Conservation (phyloP, 2,888 invertebrate genomes). For the Eilema griseolum region DNA sequence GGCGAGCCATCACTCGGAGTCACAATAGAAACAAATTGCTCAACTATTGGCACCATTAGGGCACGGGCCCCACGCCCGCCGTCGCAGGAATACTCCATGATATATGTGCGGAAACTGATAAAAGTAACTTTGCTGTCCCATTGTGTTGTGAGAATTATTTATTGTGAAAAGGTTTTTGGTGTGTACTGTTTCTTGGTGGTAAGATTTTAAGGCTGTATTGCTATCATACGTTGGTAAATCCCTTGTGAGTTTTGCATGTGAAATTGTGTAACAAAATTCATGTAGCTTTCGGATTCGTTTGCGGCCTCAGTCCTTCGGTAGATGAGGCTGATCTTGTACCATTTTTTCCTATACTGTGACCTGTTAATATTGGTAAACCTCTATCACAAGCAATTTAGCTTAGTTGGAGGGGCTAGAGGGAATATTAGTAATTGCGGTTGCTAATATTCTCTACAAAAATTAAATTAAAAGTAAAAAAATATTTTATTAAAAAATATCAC, state of each 20-base stretch:
- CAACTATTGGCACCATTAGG: constrained; percentile 40
- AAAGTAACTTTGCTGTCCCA: constrained; percentile 28
- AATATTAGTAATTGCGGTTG: too few species aligned
- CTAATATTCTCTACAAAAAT: too few species aligned
- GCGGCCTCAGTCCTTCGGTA: not conserved
- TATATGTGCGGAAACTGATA: constrained; percentile 40
- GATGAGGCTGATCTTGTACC: too few species aligned
- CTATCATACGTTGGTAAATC: not conserved
- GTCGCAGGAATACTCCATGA: constrained; percentile 35
- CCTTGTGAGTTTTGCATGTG: too few species aligned
- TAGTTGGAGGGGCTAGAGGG: too few species aligned
- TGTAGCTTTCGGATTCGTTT: not conserved
- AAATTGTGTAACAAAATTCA: too few species aligned
- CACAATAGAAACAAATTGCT: constrained; percentile 49
- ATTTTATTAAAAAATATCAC: too few species aligned
- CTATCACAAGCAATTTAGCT: too few species aligned
- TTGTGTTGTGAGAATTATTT: constrained; percentile 35
- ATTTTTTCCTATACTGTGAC: too few species aligned
- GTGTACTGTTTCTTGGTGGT: not conserved
- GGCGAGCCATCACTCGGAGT: constrained; percentile 4
- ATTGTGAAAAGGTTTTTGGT: constrained; percentile 25
- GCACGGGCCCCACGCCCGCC: constrained; percentile 22
- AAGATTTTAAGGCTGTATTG: not conserved
- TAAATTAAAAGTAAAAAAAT: too few species aligned
- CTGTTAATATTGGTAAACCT: too few species aligned